Evolutionary conservation across 2,888 invertebrate genomes (phyloP).

Genomic region (Drosophila mimetica): DNA sequence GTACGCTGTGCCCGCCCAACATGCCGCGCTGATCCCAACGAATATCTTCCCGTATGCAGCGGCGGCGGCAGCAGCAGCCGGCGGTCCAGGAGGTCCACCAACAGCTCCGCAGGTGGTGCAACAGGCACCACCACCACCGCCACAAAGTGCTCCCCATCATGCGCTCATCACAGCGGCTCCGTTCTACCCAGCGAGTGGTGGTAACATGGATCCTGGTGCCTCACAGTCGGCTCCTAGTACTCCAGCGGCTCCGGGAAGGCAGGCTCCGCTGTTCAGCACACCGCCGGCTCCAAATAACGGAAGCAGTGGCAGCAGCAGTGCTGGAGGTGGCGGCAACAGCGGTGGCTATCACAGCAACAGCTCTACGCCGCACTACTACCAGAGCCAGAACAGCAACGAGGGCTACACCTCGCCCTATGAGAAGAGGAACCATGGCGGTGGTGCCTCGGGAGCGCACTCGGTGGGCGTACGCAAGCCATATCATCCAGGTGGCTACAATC

Average conservation of each 20-base stretch:
- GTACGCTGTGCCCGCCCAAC: constrained; percentile 83
- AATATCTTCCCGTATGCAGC: constrained; percentile 83
- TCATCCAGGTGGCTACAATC: constrained; percentile 67
- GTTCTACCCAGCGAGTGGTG: constrained; percentile 73
- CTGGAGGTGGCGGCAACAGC: constrained; percentile 21
- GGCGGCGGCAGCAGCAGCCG: constrained; percentile 62
- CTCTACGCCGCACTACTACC: constrained; percentile 81
- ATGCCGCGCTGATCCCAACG: constrained; percentile 82
- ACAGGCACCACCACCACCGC: constrained; percentile 52
- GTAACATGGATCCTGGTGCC: constrained; percentile 54
- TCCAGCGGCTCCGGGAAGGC: constrained; percentile 77
- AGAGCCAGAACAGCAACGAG: constrained; percentile 66
- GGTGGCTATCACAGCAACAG: constrained; percentile 75
- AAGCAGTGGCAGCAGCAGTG: constrained; percentile 34
- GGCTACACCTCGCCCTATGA: constrained; percentile 69
- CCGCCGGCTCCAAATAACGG: constrained; percentile 80
- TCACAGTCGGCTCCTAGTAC: constrained; percentile 84
- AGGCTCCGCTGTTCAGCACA: constrained; percentile 84
- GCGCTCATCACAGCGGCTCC: constrained; percentile 82
- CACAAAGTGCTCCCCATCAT: constrained; percentile 77
- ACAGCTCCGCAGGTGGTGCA: constrained; percentile 68
- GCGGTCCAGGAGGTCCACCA: constrained; percentile 30
- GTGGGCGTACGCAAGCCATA: constrained; percentile 59
- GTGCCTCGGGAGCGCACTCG: neutral
- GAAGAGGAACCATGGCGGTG: constrained; percentile 68